A percentile compares a stretch with the other conserved stretches of the same genome.
Evolutionary conservation across 2,113 vertebrate genomes (phyloP).

Genomic region (Heterotis niloticus): DNA sequence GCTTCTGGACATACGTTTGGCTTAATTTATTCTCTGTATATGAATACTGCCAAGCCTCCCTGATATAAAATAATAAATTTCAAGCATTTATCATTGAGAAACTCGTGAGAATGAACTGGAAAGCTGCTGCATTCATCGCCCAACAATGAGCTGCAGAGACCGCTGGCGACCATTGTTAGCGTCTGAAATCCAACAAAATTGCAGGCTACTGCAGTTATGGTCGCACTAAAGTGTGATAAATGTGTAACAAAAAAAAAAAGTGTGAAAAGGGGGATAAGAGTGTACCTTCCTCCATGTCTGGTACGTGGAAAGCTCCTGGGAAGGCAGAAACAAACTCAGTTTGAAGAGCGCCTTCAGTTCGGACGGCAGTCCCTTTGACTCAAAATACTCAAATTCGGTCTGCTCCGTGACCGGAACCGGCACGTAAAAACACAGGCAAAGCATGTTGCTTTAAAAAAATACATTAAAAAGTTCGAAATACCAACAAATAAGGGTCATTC

Average conservation of each 20-base stretch:
- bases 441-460: constrained; percentile 63
- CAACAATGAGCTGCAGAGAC: too few species aligned
- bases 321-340: constrained; percentile 84
- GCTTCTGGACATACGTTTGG: too few species aligned
- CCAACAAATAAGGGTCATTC: constrained; percentile 61
- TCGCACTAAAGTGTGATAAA: not conserved
- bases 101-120: too few species aligned
- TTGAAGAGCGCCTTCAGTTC: constrained; percentile 85
- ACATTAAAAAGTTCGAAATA: constrained; percentile 43
- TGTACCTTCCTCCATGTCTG: constrained; percentile 81
- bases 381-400: constrained; percentile 86
- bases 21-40: too few species aligned
- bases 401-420: constrained; percentile 70
- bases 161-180: not conserved
- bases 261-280: not conserved
- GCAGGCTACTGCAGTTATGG: not conserved
- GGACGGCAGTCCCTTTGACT: constrained; percentile 82
- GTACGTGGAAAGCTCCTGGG: constrained; percentile 83
- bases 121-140: too few species aligned
- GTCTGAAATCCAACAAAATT: not conserved
- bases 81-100: too few species aligned
- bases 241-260: too few species aligned
- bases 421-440: constrained; percentile 85
- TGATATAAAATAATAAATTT: too few species aligned
- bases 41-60: too few species aligned